Evolutionary conservation across 2,113 vertebrate species (phyloP), one percentile per base, ranked within the genome.

Genomic region (Oostethus manadensis): DNA sequence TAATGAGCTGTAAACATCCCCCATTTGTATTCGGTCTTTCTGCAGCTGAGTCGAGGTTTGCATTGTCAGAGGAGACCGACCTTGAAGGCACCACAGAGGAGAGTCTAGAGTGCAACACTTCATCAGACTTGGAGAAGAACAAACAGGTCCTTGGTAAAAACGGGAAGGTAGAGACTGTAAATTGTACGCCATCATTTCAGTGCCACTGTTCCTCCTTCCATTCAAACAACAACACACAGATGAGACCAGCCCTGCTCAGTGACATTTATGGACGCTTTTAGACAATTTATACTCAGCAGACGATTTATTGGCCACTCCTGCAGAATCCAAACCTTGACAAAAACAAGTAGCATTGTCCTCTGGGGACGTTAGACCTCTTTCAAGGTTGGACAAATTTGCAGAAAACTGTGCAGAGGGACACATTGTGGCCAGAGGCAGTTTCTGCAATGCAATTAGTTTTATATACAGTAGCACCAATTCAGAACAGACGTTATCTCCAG

Each of bases 111-210:
- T 90, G 93, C 0, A 90, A 0, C 90, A 94, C 81, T 84, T 94
- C 78, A 3, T 94, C 94, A 0, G 94, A 96, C 71, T 87, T 85
- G 2, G 94, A 94, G 0, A 92, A 90, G 0, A 91, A 91, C 44
- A 89, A 79, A 63, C 88, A 84, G 58, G 74, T 79, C 15, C 35
- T 74, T 20, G 57, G 58, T 1, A 14, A 59, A 0, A 60, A 84
- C 0, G 58, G 73, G 17, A 89, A 84, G 91, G 92, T 93, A 78
- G 10, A n/a, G 47, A 13, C 38, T 4, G 35, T 46, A 44, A 10
- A 21, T 33, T 48, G 15, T 47, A 18, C 51, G 49, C 56, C 8
- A 35, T 49, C 22, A 2, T 14, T 71, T 60, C 18, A 47, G 13
- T 35, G 40, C 8, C 5, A 6, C 26, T 55, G 11, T 16, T 54